Conservation (phyloP, 2,113 vertebrate species). For the Bubo scandiacus region DNA sequence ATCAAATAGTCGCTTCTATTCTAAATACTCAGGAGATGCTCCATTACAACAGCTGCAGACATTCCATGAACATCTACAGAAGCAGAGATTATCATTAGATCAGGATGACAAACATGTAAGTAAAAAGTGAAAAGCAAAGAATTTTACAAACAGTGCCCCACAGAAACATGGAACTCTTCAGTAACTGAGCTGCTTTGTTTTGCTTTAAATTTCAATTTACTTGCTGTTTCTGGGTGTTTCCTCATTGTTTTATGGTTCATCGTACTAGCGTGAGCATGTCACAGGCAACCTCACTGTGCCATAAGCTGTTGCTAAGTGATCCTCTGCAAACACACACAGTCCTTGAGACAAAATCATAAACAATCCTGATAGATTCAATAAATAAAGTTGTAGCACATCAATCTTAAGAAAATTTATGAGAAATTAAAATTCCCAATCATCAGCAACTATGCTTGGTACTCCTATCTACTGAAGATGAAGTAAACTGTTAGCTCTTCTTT, state of each 20-base stretch:
- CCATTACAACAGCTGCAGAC: not conserved
- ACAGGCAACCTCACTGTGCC: not conserved
- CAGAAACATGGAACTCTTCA: not conserved
- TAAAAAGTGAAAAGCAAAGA: not conserved
- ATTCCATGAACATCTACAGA: not conserved
- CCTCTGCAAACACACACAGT: conserved; percentile 58
- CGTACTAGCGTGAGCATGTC: not conserved
- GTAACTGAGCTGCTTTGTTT: not conserved
- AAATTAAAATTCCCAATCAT: conserved; percentile 68
- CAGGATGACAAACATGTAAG: not conserved
- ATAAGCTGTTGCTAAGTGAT: conserved; percentile 43
- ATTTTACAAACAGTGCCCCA: not conserved
- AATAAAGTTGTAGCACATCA: conserved; percentile 63
- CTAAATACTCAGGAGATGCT: not conserved
- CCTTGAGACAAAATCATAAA: conserved; percentile 61
- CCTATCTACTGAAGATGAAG: conserved; percentile 52
- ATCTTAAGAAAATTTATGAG: conserved; percentile 55
- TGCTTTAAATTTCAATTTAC: conserved; percentile 18
- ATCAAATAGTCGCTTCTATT: not conserved
- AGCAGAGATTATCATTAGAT: not conserved
- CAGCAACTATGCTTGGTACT: conserved; percentile 50
- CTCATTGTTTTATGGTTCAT: conserved; percentile 7
- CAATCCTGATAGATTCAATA: conserved; percentile 65
- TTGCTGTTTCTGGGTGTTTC: conserved; percentile 21
- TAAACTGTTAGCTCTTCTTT: conserved; percentile 65